phyloP scores from a whole-genome alignment of 2,797 vertebrate species.

The Ctenopoma kingsleyae region DNA sequence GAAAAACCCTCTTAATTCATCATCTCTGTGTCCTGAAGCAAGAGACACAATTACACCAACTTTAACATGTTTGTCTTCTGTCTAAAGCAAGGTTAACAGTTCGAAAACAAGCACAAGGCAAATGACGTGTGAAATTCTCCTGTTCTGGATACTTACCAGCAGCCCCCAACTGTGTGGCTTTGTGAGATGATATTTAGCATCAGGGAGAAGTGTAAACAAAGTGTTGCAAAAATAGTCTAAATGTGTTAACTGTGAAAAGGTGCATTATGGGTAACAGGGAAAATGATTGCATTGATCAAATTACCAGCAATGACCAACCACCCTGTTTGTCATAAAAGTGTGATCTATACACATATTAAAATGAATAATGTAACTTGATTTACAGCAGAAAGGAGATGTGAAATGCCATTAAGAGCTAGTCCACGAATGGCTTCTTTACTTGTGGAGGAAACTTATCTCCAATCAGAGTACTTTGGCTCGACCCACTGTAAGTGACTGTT shows the following conservation, averaged over 20 bases:
- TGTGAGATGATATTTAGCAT: conserved; percentile 38
- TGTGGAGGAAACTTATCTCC: conserved; percentile 36
- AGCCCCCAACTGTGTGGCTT: conserved; percentile 60
- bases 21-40: conserved; percentile 78
- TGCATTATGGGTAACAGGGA: conserved; percentile 24
- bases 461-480: conserved; percentile 17
- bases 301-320: not conserved
- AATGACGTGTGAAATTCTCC: conserved; percentile 72
- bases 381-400: not conserved
- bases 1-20: conserved; percentile 80
- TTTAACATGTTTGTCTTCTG: conserved; percentile 79
- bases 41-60: conserved; percentile 81
- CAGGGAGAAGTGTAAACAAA: conserved; percentile 10
- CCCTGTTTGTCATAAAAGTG: too few species aligned
- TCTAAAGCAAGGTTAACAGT: conserved; percentile 77
- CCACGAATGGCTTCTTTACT: conserved; percentile 14
- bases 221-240: conserved; percentile 10
- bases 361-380: not conserved
- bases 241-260: conserved; percentile 22
- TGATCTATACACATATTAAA: not conserved
- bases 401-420: not conserved
- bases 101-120: conserved; percentile 66
- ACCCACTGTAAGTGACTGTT: conserved; percentile 53
- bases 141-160: conserved; percentile 53
- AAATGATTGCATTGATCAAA: conserved; percentile 28